Conservation (phyloP, 2,797 vertebrate genomes). For the Kryptopterus vitreolus region DNA sequence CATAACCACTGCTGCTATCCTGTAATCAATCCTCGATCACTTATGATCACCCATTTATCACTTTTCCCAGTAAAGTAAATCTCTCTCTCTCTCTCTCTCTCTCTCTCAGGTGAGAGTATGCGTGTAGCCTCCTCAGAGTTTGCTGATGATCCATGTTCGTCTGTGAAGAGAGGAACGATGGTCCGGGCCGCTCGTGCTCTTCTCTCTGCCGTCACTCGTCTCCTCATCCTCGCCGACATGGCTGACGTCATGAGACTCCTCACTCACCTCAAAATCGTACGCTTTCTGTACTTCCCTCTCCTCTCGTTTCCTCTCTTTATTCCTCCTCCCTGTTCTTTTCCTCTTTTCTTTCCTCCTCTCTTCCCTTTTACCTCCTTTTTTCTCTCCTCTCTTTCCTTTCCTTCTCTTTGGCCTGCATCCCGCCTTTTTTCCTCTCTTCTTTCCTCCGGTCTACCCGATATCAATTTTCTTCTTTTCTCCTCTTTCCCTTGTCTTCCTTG, state of each 20-base stretch:
- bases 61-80: no score
- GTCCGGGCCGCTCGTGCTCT: conserved; percentile 92
- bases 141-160: conserved; percentile 94
- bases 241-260: conserved; percentile 98
- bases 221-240: conserved; percentile 98
- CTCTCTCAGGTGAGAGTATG: conserved; percentile 88
- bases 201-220: conserved; percentile 92
- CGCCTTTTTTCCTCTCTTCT: not conserved
- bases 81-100: not conserved
- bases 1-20: no score
- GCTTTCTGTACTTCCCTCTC: conserved; percentile 55
- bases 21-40: no score
- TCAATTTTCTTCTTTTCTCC: not conserved
- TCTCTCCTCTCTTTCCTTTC: not conserved
- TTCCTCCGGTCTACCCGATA: no score
- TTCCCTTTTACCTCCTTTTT: not conserved
- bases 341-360: no score
- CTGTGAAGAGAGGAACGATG: conserved; percentile 97
- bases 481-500: not conserved
- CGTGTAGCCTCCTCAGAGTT: conserved; percentile 93
- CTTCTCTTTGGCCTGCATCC: not conserved
- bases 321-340: not conserved
- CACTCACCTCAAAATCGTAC: conserved; percentile 94
- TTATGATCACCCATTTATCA: no score
- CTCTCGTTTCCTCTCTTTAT: no score